Evolutionary conservation across 92 coral and sea anemone genomes (phyloP), one percentile per base, ranked within the genome.

Genomic region (Micromussa lordhowensis): DNA sequence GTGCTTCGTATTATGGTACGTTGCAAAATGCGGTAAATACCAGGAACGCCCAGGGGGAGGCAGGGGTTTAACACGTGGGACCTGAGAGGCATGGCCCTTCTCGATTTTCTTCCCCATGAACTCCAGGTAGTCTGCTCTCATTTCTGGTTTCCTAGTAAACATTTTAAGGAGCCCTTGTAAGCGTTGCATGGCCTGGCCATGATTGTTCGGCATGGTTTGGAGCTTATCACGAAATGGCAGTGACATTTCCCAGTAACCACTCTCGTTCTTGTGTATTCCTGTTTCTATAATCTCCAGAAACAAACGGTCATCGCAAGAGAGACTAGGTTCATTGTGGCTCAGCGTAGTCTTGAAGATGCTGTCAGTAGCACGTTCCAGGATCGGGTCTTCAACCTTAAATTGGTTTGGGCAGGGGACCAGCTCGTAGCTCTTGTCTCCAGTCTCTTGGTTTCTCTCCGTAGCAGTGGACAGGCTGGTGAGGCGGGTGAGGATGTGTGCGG

Each of bases 401-500:
- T 86, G 40, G n/a, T 86, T 76, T 11, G 85, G 89, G 44, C 89
- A 77, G 17, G 89, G 85, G 29, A 68, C 49, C 0, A 77, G 54
- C 75, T 54, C 84, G 5, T 70, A 55, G 21, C 13, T 22, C 29
- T 31, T 28, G 61, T 40, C 29, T 44, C 63, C 58, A n/a, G 63
- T 77, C 85, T 53, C 84, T 28, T 57, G 84, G 34, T 53, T 38
- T 68, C 54, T 40, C 59, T 53, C 83, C 28, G 21, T 59, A 35
- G 21, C 85, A 48, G 49, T 66, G 44, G 84, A 38, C 18, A 85
- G 51, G 78, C 73, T 80, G 78, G 90, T 85, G 53, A 77, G 89
- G 78, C 74, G 75, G 29, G 84, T 79, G 31, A 75, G 63, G 82
- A 85, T 74, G 53, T 85, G 84, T 55, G 84, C 73, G 1, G 89